Percentiles rank a stretch among this genome's conserved stretches.
These are phyloP conservation scores for Drosophila niveifrons DNA, from an alignment of 2,888 invertebrate species.

Conservation along the genomic window DNA sequence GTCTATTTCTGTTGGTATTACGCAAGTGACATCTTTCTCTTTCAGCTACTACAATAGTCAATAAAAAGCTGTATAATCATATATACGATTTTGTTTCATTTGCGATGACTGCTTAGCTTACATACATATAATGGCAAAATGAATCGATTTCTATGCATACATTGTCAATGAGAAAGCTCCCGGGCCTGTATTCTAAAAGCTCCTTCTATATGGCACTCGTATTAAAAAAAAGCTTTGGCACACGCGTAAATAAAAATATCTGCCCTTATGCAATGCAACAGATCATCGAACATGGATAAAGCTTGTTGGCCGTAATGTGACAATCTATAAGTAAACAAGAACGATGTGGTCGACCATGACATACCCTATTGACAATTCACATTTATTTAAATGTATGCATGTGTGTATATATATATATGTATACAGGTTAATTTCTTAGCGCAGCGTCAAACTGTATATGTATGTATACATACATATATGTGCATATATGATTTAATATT, in stretches of 20 bases:
- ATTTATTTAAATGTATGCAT: not conserved
- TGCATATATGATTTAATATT: constrained; percentile 3
- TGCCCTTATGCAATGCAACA: constrained; percentile 10
- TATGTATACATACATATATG: constrained; percentile 1
- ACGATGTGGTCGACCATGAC: not conserved
- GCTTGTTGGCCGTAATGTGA: constrained; percentile 12
- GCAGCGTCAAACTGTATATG: not conserved
- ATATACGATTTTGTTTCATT: not conserved
- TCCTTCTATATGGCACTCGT: no score
- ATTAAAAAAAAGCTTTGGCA: constrained; percentile 8
- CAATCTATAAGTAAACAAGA: constrained; percentile 15
- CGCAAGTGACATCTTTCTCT: not conserved
- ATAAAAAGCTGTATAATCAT: not conserved
- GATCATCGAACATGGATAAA: constrained; percentile 6
- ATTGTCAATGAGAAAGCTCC: constrained; percentile 4
- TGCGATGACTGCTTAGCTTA: not conserved
- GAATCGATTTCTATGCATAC: not conserved
- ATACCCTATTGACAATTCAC: constrained; percentile 6
- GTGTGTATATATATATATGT: not conserved
- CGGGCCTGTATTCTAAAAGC: constrained; percentile 7
- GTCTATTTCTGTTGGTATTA: not conserved
- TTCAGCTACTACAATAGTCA: constrained; percentile 1
- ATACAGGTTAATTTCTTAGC: not conserved
- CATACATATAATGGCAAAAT: not conserved
- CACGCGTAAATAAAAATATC: constrained; percentile 4